Evolutionary conservation across 2,888 invertebrate genomes (phyloP).

Genomic region (Sarcophaga variegata): DNA sequence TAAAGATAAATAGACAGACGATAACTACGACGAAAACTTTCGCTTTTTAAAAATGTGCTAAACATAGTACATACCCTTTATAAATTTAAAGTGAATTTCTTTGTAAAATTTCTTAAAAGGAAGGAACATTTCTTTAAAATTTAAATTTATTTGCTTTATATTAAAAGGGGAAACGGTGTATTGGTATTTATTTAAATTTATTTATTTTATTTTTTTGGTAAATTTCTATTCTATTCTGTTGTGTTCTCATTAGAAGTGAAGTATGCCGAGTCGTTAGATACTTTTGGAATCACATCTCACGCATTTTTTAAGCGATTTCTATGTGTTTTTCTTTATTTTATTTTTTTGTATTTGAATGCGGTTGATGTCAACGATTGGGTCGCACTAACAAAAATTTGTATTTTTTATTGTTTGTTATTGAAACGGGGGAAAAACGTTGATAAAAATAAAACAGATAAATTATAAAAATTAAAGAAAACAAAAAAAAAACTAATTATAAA

Average conservation of each 20-base stretch:
- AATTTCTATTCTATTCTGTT: constrained; percentile 19
- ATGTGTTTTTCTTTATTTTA: constrained; percentile 24
- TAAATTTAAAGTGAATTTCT: too few species aligned
- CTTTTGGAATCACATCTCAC: constrained; percentile 34
- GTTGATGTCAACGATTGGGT: constrained; percentile 44
- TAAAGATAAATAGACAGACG: neutral
- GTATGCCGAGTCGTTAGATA: constrained; percentile 20
- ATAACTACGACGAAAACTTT: constrained; percentile 25
- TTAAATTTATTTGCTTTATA: neutral
- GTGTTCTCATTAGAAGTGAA: constrained; percentile 41
- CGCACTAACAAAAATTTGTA: constrained; percentile 30
- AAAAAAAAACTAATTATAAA: constrained; percentile 29
- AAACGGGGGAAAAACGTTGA: constrained; percentile 46
- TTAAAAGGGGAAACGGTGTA: constrained; percentile 4
- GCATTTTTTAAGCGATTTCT: constrained; percentile 23
- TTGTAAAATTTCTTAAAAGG: neutral
- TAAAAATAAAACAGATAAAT: constrained; percentile 66
- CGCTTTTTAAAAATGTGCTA: constrained; percentile 42
- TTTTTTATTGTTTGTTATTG: neutral
- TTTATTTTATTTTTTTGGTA: constrained; percentile 32
- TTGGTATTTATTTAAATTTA: constrained; percentile 7
- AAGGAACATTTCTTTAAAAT: neutral
- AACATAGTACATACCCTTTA: too few species aligned
- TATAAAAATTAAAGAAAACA: constrained; percentile 45
- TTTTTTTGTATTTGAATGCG: constrained; percentile 27